Evolutionary conservation across 2,113 vertebrate species (phyloP), one percentile per base, ranked within the genome.

Genomic region (Phrynosoma blainvillii): DNA sequence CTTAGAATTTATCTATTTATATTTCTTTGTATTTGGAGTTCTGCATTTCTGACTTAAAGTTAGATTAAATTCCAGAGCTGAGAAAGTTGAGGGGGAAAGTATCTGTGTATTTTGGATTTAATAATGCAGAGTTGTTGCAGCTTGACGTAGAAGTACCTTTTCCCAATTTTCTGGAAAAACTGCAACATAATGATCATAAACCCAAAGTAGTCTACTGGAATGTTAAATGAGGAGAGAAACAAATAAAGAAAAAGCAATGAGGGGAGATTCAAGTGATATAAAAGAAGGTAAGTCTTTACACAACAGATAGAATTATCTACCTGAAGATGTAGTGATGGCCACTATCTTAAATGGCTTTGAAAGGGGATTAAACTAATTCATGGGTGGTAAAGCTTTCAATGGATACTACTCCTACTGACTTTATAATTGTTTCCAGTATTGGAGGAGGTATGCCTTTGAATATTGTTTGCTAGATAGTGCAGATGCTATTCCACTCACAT

Each of bases 1-100:
- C 90, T 92, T 82, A 80, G 0, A 85, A 82, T 92, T 86, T 54
- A 21, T 87, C 88, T 85, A 82, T 84, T 87, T 90, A 82, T 92
- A 87, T 84, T 30, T 79, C 12, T 71, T 79, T 79, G 79, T 52
- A 47, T 70, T 88, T 62, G 42, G 7, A 84, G 20, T 89, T 0
- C 0, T 47, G 82, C 68, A 65, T 84, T 25, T 85, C 79, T 82
- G 78, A 89, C 87, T n/a, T 0, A 0, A 89, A 32, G 30, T 65
- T 66, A 0, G 0, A 25, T 84, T 85, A 86, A 73, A 79, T 87
- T 71, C 74, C 2, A 0, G 52, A 87, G n/a, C 79, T 74, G 52
- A 59, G 18, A n/a, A 10, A 1, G 6, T 8, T 32, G 30, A 42
- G 66, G 30, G 4, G 42, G 68, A 52, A n/a, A 68, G 40, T 20